Conservation (phyloP, 2,113 vertebrate species). For the Heterochromis multidens region DNA sequence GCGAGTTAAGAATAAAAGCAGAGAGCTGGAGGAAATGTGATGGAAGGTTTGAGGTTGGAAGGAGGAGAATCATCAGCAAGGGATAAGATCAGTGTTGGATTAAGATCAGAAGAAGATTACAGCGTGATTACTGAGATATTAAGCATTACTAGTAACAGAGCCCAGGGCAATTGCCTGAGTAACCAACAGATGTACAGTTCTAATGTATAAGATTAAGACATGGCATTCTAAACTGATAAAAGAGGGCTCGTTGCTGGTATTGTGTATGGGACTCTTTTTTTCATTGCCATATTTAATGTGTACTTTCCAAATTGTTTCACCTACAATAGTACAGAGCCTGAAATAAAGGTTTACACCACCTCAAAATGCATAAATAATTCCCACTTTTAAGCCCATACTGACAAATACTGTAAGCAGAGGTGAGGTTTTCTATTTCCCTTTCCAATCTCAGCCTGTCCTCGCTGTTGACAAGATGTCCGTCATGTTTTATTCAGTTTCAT, state of each 20-base stretch:
- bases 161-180: slow-evolving; percentile 18
- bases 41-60: neutral
- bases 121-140: slow-evolving; percentile 34
- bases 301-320: neutral
- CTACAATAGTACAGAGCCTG: neutral
- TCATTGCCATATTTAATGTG: neutral
- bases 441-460: slow-evolving; percentile 5
- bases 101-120: slow-evolving; percentile 51
- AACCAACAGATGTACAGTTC: slow-evolving; percentile 36
- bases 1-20: neutral
- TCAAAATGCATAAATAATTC: neutral
- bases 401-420: slow-evolving; percentile 18
- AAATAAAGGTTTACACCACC: neutral
- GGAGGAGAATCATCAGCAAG: slow-evolving; percentile 26
- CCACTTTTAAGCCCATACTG: neutral
- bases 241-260: neutral
- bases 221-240: slow-evolving; percentile 1
- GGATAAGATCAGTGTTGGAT: slow-evolving; percentile 50
- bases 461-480: slow-evolving; percentile 38
- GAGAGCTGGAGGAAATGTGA: slow-evolving; percentile 1
- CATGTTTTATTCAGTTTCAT: slow-evolving; percentile 60
- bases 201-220: slow-evolving; percentile 30
- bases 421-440: slow-evolving; percentile 33
- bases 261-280: neutral
- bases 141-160: slow-evolving; percentile 41